Evolutionary conservation across 1,140 invertebrate genomes (phyloP), one percentile per base, ranked within the genome.

Genomic region (Copidosoma floridanum): DNA sequence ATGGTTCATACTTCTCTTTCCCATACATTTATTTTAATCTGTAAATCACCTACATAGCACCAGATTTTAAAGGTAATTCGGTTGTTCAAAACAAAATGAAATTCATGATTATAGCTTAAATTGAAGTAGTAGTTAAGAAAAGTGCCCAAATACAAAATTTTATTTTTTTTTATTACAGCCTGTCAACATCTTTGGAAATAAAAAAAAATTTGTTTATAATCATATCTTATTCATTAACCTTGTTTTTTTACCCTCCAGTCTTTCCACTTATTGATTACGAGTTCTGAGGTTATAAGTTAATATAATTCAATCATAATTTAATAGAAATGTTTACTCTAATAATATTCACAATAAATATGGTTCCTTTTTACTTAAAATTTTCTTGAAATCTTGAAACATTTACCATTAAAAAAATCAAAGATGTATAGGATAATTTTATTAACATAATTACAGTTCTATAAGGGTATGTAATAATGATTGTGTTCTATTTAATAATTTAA

Each of bases 91-190:
- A n/a, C n/a, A n/a, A n/a, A n/a, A n/a, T n/a, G n/a, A n/a, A n/a
- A n/a, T n/a, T 32, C 3, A 55, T 32, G 26, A 43, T 29, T 29
- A 44, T 18, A 55, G 52, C 40, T n/a, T 8, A 37, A 23, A 1
- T 56, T 24, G 23, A 38, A 51, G 14, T 32, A 23, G n/a, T 27
- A 48, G 20, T 29, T 29, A 12, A 29, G n/a, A 26, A 2, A 40
- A 24, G 11, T 48, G 18, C 27, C 12, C 50, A 7, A 48, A 20
- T 14, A 11, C 46, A 52, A 26, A n/a, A 46, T 21, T 52, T 5
- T 38, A 50, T 23, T 47, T 48, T 21, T 60, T 46, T 53, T 50
- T 32, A n/a, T 61, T 61, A 55, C 58, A 61, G 58, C 54, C 55
- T 48, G 8, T 54, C 29, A 48, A 41, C 58, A 55, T 48, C 43